Evolutionary conservation across 2,113 vertebrate genomes (phyloP), one percentile per base, ranked within the genome.

Genomic region (Aviceda subcristata): DNA sequence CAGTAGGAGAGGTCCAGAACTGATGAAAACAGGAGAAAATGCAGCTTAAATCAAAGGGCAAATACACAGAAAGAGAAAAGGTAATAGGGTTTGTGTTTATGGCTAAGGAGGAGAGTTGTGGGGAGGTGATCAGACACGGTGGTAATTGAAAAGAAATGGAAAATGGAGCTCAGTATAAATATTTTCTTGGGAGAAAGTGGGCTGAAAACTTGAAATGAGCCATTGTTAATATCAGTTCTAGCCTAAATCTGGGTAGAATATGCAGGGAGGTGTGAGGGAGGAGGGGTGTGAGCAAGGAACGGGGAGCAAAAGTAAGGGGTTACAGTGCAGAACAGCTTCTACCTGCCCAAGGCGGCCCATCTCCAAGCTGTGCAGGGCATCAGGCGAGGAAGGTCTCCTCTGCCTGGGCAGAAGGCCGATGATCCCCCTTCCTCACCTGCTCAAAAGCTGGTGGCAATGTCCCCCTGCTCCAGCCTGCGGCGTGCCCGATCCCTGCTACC

Each of bases 1-100:
- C 39, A 62, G 83, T 92, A 3, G 86, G 95, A 95, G 84, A 93
- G 79, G n/a, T 38, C 76, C 74, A 62, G 93, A 72, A 74, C 97
- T 96, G 97, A 97, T 97, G 97, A 94, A 97, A 96, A 94, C 75
- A 27, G 83, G 94, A 81, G 94, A 81, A 90, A 89, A 94, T 32
- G 93, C 83, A 19, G 93, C 76, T 97, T 98, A 98, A 98, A 98
- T 98, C 98, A 98, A 88, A 95, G 96, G 92, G 82, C 97, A 95
- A 98, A 97, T 85, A 96, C 97, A 76, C 21, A 2, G 41, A 51
- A 92, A 82, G 78, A 88, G 57, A 56, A 88, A 77, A 94, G 92
- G 97, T 96, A 90, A 86, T 88, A 97, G 98, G 97, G 97, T 97
- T 97, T 97, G 98, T 97, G 98, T 94, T 97, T 86, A 39, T 55